Base-by-base conservation (phyloP, 2,888 invertebrate species). In the Neuroscelio doddi region DNA sequence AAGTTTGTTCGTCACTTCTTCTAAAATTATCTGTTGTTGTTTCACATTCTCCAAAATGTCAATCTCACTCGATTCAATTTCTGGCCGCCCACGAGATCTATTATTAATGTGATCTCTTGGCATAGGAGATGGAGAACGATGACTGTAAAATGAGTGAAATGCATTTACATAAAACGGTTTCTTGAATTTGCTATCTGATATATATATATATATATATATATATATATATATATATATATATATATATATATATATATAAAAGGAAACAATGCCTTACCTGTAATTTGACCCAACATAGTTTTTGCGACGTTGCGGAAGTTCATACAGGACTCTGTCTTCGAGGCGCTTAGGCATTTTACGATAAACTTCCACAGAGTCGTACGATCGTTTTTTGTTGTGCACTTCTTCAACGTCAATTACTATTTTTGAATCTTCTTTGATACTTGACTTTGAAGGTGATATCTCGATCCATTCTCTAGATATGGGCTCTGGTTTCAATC, bases 41-140 rank as follows among this genome's bases (percentile, higher is more conserved):
- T 56, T 63, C 1, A 67, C 62, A n/a, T 55, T 59, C 15, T 67
- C 67, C 0, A 63, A 14, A 9, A 67, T 55, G 12, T 58, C 58
- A 16, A n/a, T n/a, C n/a, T 38, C 38, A 21, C 21, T 21, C 21
- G 21, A 3, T 21, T 21, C 21, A 21, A 5, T 2, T 21, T 21
- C 21, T 2, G 21, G 5, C 5, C 2, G 3, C 5, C 5, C 5
- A 21, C 21, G 5, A 21, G n/a, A n/a, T n/a, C n/a, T n/a, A n/a
- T n/a, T n/a, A n/a, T n/a, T n/a, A n/a, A n/a, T n/a, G n/a, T 5
- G 21, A 3, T 21, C 21, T 3, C 21, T 2, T 21, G 5, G 5
- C 5, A 5, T 2, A 21, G 21, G 21, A 21, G 21, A 21, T 3
- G 2, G 3, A 21, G 21, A 5, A 2, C 5, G 21, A 21, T 21